These are phyloP conservation scores for Prunella himalayana DNA, from an alignment of 2,113 vertebrate genomes.

Conservation along the genomic window DNA sequence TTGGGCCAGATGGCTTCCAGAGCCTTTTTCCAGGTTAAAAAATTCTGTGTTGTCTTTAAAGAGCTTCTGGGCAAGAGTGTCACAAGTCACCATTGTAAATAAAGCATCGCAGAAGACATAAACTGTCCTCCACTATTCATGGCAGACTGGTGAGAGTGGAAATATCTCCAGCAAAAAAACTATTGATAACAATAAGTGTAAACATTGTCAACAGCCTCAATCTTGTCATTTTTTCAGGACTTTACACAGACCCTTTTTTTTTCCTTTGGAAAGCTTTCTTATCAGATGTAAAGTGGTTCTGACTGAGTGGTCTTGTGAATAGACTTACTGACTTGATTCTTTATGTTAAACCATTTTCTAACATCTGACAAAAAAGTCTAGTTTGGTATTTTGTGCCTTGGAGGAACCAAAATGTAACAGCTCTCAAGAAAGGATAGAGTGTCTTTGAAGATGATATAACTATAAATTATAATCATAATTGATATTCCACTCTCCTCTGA, in stretches of 20 bases:
- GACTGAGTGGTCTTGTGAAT: neutral
- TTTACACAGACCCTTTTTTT: neutral
- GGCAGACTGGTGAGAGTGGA: neutral
- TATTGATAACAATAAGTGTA: neutral
- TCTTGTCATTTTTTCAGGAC: neutral
- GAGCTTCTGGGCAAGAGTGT: neutral
- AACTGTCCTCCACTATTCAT: neutral
- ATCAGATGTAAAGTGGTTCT: neutral
- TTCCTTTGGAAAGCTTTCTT: neutral
- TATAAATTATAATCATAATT: neutral
- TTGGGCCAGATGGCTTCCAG: neutral
- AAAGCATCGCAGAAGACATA: neutral
- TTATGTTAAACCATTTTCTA: neutral
- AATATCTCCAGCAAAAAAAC: neutral
- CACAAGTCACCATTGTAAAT: neutral
- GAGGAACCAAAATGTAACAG: neutral
- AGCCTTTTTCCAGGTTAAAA: neutral
- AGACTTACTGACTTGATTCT: neutral
- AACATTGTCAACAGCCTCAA: neutral
- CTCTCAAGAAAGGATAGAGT: neutral
- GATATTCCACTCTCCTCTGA: neutral
- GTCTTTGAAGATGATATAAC: conserved; percentile 5
- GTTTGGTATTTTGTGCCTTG: neutral
- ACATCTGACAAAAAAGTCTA: neutral
- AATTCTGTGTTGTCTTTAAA: neutral